Conservation (phyloP, 1,140 invertebrate species). For the Metaphire vulgaris region DNA sequence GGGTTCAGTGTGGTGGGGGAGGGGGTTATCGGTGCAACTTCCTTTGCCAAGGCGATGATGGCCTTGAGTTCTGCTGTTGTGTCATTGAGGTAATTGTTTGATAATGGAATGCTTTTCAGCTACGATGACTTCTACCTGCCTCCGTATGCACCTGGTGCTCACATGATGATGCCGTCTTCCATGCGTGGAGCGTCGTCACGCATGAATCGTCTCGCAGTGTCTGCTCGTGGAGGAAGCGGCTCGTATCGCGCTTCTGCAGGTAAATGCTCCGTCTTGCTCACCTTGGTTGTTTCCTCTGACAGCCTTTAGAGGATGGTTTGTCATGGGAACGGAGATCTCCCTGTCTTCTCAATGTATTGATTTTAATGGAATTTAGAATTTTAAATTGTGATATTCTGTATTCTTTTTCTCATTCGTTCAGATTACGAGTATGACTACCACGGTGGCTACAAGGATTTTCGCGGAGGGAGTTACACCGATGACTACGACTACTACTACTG, state of each 20-base stretch:
- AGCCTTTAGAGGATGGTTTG: background rate
- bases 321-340: background rate
- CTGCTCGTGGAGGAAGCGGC: background rate
- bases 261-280: background rate
- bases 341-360: background rate
- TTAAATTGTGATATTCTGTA: too few species aligned
- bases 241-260: conserved; percentile 7
- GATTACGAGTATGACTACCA: conserved; percentile 94
- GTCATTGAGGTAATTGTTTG: too few species aligned
- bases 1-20: too few species aligned
- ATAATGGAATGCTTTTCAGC: conserved; percentile 19
- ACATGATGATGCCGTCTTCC: background rate
- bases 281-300: background rate
- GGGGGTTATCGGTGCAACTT: too few species aligned
- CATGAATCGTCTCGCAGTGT: background rate
- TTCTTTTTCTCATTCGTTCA: too few species aligned
- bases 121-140: conserved; percentile 21
- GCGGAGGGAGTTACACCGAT: conserved; percentile 20
- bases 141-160: background rate
- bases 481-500: conserved; percentile 18
- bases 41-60: too few species aligned
- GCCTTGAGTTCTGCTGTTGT: too few species aligned
- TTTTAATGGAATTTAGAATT: background rate
- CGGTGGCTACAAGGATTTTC: conserved; percentile 44
- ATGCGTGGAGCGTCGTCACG: background rate